A percentile compares a stretch with the other conserved stretches of the same genome.
Evolutionary conservation across 2,113 vertebrate genomes (phyloP).

Genomic region (Emydocephalus ijimae): DNA sequence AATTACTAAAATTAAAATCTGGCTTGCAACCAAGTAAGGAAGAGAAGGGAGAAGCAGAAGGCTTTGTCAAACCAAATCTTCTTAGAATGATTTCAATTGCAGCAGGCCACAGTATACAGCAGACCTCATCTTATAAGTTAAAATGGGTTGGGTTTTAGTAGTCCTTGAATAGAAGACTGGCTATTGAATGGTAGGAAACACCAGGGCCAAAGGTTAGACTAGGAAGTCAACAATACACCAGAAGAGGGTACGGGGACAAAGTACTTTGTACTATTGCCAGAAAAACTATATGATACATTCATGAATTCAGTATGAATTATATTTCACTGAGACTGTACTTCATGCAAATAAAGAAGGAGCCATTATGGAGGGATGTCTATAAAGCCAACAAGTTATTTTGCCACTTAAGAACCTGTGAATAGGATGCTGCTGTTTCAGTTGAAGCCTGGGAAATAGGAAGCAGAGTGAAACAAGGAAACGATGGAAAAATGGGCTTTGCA

Average conservation of each 20-base stretch:
- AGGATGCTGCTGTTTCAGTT: not conserved
- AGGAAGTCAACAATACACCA: not conserved
- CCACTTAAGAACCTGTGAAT: not conserved
- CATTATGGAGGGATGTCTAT: not conserved
- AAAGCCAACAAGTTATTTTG: not conserved
- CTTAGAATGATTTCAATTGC: not conserved
- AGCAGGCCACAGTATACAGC: not conserved
- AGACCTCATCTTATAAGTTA: not conserved
- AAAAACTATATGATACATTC: not conserved
- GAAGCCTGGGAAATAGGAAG: not conserved
- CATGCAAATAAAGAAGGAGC: not conserved
- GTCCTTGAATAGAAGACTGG: not conserved
- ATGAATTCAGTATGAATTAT: not conserved
- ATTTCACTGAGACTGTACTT: not conserved
- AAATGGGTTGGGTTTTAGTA: not conserved
- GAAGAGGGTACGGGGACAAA: not conserved
- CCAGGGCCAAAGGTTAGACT: not conserved
- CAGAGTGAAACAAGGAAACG: not conserved
- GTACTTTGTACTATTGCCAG: not conserved
- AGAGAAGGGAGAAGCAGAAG: not conserved
- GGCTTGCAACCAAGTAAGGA: not conserved
- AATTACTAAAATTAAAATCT: not conserved
- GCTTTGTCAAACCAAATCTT: not conserved
- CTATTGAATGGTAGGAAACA: not conserved
- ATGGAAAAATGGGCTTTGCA: not conserved